A percentile compares a stretch with the other conserved stretches of the same genome.
These are phyloP conservation scores for Patella caerulea DNA, from an alignment of 2,888 invertebrate genomes.

Conservation along the genomic window DNA sequence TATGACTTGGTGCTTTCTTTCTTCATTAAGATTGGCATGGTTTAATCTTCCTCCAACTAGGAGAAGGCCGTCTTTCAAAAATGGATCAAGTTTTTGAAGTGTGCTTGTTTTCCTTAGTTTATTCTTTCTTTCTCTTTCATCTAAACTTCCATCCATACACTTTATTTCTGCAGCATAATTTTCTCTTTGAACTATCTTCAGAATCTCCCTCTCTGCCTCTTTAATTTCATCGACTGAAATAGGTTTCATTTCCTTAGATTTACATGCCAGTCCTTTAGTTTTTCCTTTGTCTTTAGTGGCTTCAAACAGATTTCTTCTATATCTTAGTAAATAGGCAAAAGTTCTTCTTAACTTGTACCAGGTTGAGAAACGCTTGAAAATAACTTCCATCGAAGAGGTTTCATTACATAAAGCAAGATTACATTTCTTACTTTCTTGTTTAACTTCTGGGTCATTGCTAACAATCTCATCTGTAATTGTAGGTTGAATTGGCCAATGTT, in stretches of 20 bases:
- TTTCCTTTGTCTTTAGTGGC: conserved; percentile 1
- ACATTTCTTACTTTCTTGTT: conserved; percentile 7
- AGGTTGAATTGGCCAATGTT: background rate
- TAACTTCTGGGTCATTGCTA: background rate
- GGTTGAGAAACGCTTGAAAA: background rate
- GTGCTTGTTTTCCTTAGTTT: background rate
- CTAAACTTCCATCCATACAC: background rate
- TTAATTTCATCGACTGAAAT: background rate
- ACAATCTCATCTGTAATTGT: background rate
- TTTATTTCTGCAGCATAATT: background rate
- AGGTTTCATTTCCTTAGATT: background rate
- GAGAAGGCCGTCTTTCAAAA: background rate
- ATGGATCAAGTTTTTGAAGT: conserved; percentile 8
- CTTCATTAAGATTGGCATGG: background rate
- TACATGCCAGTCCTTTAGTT: background rate
- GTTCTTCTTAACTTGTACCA: conserved; percentile 3
- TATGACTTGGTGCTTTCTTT: conserved; percentile 16
- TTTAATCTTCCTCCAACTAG: conserved; percentile 11
- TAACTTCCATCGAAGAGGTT: background rate
- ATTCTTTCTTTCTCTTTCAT: background rate
- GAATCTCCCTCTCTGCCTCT: conserved; percentile 2
- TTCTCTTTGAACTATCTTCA: background rate
- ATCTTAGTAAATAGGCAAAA: background rate
- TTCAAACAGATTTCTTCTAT: background rate
- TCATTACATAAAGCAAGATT: background rate